These are phyloP conservation scores for Prorops nasuta DNA, from an alignment of 1,140 invertebrate genomes.

Conservation along the genomic window DNA sequence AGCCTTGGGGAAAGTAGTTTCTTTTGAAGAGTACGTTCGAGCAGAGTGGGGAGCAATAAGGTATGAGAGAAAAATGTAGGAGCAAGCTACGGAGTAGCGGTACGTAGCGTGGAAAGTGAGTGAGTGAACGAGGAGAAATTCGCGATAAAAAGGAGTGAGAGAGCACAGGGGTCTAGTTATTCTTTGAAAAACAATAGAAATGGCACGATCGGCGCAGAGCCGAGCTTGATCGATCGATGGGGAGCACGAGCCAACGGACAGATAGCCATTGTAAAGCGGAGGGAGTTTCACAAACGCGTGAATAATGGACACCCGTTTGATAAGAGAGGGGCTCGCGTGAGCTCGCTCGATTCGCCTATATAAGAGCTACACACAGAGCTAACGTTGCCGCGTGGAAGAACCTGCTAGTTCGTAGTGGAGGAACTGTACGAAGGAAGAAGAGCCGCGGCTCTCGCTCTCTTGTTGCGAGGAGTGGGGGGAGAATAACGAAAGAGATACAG, in stretches of 20 bases:
- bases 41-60: no score
- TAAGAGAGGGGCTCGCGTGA: conserved; percentile 48
- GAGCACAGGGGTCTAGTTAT: conserved; percentile 18
- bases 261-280: conserved; percentile 30
- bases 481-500: background rate
- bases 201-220: conserved; percentile 4
- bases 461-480: conserved; percentile 15
- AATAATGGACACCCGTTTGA: conserved; percentile 52
- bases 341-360: conserved; percentile 36
- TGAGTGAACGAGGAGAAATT: no score
- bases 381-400: no score
- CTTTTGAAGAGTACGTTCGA: no score
- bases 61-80: no score
- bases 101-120: no score
- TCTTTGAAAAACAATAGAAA: conserved; percentile 29
- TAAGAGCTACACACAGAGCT: background rate
- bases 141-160: no score
- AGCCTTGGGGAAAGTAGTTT: no score
- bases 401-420: no score
- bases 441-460: no score
- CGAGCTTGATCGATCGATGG: conserved; percentile 7
- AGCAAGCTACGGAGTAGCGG: no score
- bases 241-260: conserved; percentile 17
- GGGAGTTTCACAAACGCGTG: conserved; percentile 37
- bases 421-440: conserved; percentile 10